These are phyloP conservation scores for Discoglossus pictus DNA, from an alignment of 2,797 vertebrate species.

Conservation along the genomic window DNA sequence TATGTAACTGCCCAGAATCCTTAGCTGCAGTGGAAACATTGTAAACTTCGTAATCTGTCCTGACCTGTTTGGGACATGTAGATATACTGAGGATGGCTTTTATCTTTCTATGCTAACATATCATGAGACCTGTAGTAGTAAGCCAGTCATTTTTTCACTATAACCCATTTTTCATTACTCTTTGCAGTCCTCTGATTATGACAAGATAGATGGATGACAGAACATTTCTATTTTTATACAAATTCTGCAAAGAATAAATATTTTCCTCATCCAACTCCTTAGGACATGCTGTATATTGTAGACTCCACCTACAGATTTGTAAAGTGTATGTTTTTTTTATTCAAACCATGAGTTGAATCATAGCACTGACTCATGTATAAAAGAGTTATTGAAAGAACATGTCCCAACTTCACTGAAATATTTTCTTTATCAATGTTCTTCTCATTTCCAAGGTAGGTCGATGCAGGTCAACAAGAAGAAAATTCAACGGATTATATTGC, in stretches of 20 bases:
- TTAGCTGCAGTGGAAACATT: no score
- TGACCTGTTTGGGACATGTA: no score
- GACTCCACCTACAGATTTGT: slow-evolving; percentile 28
- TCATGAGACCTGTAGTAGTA: no score
- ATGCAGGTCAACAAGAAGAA: slow-evolving; percentile 18
- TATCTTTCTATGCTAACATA: no score
- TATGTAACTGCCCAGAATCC: no score
- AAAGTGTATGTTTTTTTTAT: slow-evolving; percentile 28
- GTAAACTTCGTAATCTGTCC: no score
- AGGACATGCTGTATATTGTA: neutral
- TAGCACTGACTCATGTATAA: slow-evolving; percentile 12
- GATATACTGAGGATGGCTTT: no score
- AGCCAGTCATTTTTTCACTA: no score
- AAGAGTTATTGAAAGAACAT: slow-evolving; percentile 25
- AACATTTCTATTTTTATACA: slow-evolving; percentile 18
- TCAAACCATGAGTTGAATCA: slow-evolving; percentile 4
- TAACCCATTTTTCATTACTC: slow-evolving; percentile 8
- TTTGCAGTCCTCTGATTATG: neutral
- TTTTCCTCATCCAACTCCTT: neutral
- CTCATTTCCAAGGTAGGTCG: slow-evolving; percentile 16
- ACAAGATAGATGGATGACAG: slow-evolving; percentile 18
- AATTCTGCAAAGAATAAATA: slow-evolving; percentile 2
- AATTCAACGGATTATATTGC: neutral
- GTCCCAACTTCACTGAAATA: slow-evolving; percentile 16
- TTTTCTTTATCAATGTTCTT: slow-evolving; percentile 33